These are phyloP conservation scores for Ceratina japonica DNA, from an alignment of 1,140 invertebrate species.

Conservation along the genomic window DNA sequence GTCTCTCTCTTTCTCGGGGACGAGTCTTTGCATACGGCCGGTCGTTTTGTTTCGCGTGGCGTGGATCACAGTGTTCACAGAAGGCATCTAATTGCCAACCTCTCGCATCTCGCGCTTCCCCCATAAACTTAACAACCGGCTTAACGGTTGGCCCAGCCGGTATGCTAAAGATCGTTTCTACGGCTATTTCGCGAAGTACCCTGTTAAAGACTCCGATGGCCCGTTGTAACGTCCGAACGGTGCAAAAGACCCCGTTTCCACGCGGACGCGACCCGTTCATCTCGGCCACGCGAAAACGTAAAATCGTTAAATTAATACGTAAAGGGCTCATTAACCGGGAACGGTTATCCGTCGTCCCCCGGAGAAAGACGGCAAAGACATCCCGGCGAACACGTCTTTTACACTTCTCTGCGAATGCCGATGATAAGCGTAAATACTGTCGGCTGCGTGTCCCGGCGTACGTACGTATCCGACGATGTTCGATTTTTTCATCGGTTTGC, in stretches of 20 bases:
- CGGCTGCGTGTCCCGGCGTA: constrained; percentile 5
- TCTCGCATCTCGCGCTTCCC: constrained; percentile 67
- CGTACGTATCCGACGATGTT: constrained; percentile 38
- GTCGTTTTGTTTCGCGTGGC: constrained; percentile 64
- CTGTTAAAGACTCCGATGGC: constrained; percentile 71
- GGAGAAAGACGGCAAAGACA: not conserved
- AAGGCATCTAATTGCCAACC: constrained; percentile 71
- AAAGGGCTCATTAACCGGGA: constrained; percentile 13
- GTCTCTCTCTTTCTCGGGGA: not conserved
- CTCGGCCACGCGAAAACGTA: constrained; percentile 13
- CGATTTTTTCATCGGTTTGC: constrained; percentile 72
- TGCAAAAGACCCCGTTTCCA: constrained; percentile 45
- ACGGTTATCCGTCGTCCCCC: too few species aligned
- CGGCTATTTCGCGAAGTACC: constrained; percentile 71
- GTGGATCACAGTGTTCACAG: constrained; percentile 71
- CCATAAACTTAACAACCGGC: constrained; percentile 72
- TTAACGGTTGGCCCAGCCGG: constrained; percentile 72
- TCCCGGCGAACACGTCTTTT: not conserved
- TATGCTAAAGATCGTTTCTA: constrained; percentile 73
- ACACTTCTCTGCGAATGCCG: not conserved
- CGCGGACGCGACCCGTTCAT: constrained; percentile 6
- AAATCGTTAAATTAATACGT: constrained; percentile 40
- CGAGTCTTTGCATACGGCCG: constrained; percentile 39
- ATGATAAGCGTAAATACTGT: not conserved
- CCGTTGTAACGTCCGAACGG: constrained; percentile 52